Evolutionary conservation across 2,113 vertebrate species (phyloP).

Genomic region (Prolemur simus): DNA sequence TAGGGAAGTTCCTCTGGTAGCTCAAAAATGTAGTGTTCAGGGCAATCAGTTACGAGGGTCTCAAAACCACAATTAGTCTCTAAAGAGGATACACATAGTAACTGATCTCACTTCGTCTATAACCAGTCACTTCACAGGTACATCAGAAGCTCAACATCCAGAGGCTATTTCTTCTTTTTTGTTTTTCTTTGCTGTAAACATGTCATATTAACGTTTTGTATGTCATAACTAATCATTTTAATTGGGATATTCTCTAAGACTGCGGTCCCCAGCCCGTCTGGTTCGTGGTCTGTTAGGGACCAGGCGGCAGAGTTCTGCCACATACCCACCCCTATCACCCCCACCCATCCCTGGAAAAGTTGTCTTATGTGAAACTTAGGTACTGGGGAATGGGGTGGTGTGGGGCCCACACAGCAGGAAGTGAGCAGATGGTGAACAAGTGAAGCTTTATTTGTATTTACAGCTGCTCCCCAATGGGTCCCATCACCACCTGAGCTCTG

Average conservation of each 20-base stretch:
- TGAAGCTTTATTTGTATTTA: no score
- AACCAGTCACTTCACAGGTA: not conserved
- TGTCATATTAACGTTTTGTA: not conserved
- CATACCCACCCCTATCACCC: no score
- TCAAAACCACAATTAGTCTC: constrained; percentile 44
- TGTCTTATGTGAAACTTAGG: no score
- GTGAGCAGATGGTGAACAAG: no score
- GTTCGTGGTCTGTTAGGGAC: no score
- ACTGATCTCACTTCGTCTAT: not conserved
- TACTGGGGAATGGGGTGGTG: no score
- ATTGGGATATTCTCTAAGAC: not conserved
- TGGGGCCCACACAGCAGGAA: no score
- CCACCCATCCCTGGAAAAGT: no score
- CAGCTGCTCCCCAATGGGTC: no score
- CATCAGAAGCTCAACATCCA: not conserved
- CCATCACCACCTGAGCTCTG: no score
- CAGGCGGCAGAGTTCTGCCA: no score
- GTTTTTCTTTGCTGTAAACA: not conserved
- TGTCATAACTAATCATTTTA: not conserved
- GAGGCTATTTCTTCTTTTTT: not conserved
- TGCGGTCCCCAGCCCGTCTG: no score
- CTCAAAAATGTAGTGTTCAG: constrained; percentile 38
- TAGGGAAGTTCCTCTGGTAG: constrained; percentile 40
- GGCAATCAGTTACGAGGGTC: constrained; percentile 13
- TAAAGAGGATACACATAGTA: not conserved